phyloP scores from a whole-genome alignment of 2,797 vertebrate species.

The Odontamblyopus lacepedii region DNA sequence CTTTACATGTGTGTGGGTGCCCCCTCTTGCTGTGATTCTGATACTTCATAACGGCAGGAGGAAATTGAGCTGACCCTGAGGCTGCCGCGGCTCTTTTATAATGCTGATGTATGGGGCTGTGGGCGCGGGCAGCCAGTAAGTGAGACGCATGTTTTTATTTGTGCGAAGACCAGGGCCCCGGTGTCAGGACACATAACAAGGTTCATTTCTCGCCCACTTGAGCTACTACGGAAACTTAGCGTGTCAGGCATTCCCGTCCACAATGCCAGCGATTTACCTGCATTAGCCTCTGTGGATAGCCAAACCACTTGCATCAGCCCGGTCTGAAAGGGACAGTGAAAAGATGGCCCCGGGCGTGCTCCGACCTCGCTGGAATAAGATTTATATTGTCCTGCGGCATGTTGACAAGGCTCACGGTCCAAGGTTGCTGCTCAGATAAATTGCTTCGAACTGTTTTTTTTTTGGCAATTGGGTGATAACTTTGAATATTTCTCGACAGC shows the following conservation, averaged over 20 bases:
- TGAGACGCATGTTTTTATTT: conserved; percentile 86
- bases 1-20: conserved; percentile 74
- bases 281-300: conserved; percentile 60
- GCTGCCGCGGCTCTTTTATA: conserved; percentile 72
- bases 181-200: conserved; percentile 81
- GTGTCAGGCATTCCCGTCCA: conserved; percentile 65
- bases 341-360: conserved; percentile 29
- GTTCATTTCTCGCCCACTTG: conserved; percentile 77
- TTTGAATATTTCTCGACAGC: conserved; percentile 34
- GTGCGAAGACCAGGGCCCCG: conserved; percentile 70
- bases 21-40: conserved; percentile 73
- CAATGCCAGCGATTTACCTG: conserved; percentile 60
- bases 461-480: conserved; percentile 23
- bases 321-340: conserved; percentile 32
- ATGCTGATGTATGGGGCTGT: conserved; percentile 80
- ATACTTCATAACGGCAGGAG: conserved; percentile 78
- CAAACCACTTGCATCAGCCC: conserved; percentile 42
- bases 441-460: conserved; percentile 13
- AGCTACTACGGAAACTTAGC: conserved; percentile 66
- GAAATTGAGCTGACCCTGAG: conserved; percentile 84
- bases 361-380: conserved; percentile 34
- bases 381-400: conserved; percentile 29
- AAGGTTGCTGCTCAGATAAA: conserved; percentile 29
- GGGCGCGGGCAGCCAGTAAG: conserved; percentile 75
- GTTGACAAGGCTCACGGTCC: conserved; percentile 9